phyloP scores from a whole-genome alignment of 2,113 vertebrate species.

The Calypte anna region DNA sequence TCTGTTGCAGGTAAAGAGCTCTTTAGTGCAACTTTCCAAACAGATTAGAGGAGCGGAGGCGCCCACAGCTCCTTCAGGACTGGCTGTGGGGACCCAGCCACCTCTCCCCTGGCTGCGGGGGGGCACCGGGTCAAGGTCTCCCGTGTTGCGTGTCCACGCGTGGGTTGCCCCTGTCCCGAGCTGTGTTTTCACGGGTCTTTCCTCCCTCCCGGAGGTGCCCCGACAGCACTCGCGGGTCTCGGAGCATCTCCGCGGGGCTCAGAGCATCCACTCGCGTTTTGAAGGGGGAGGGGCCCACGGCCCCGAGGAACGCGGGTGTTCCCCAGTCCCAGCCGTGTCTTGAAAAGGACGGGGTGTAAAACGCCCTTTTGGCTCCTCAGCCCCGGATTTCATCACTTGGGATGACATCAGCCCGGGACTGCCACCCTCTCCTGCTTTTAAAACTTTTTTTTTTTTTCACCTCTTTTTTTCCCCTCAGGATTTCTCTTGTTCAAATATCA shows the following conservation, averaged over 20 bases:
- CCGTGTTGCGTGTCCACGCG: neutral
- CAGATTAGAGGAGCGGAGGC: neutral
- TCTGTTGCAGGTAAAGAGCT: constrained; percentile 74
- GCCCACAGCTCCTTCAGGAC: neutral
- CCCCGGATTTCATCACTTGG: neutral
- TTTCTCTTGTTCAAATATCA: neutral
- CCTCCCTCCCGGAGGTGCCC: neutral
- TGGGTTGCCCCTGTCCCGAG: neutral
- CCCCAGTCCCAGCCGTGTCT: neutral
- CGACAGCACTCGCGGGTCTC: neutral
- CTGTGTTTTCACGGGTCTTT: neutral
- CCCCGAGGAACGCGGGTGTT: neutral
- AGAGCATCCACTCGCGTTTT: neutral
- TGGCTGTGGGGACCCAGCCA: neutral
- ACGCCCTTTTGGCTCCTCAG: neutral
- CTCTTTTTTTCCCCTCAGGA: neutral
- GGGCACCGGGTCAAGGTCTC: neutral
- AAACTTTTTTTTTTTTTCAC: neutral
- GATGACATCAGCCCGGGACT: neutral
- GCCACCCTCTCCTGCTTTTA: neutral
- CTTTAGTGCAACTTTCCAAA: constrained; percentile 56
- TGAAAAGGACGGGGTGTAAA: neutral
- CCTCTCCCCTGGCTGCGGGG: too few species aligned
- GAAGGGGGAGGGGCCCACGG: neutral
- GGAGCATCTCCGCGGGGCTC: neutral